These are phyloP conservation scores for Phoeniculus purpureus DNA, from an alignment of 2,797 vertebrate species.

Conservation along the genomic window DNA sequence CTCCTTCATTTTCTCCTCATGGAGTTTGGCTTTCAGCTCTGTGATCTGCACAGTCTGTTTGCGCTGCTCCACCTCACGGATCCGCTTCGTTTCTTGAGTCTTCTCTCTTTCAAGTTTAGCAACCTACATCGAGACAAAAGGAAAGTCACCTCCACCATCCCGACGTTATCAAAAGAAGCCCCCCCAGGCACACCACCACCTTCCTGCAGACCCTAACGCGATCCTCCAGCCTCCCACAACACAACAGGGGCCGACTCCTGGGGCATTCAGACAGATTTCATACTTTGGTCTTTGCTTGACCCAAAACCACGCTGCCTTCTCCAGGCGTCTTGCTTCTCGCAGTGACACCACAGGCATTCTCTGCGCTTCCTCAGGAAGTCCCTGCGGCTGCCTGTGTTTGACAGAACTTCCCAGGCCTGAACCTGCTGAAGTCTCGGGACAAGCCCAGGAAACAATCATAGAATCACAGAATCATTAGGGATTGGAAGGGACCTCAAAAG, in stretches of 20 bases:
- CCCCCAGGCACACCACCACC: not conserved
- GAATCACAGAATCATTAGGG: no score
- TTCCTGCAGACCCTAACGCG: not conserved
- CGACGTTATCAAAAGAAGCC: not conserved
- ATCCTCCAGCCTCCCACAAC: not conserved
- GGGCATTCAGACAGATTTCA: not conserved
- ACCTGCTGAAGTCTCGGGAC: no score
- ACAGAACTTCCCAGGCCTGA: not conserved
- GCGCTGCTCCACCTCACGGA: slow-evolving; percentile 96
- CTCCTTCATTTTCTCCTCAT: slow-evolving; percentile 98
- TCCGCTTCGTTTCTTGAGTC: slow-evolving; percentile 94
- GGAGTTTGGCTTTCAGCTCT: slow-evolving; percentile 94
- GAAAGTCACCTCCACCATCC: not conserved
- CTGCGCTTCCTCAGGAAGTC: not conserved
- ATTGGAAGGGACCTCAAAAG: no score
- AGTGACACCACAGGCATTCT: not conserved
- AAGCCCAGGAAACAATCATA: no score
- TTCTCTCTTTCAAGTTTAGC: slow-evolving; percentile 96
- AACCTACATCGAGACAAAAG: slow-evolving; percentile 79
- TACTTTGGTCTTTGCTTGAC: not conserved
- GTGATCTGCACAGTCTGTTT: slow-evolving; percentile 94
- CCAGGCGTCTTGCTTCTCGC: not conserved
- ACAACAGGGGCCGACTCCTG: not conserved
- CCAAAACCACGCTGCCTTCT: not conserved
- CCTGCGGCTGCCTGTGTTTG: accelerated